phyloP scores from a whole-genome alignment of 2,888 invertebrate genomes.

The Clunio marinus region DNA sequence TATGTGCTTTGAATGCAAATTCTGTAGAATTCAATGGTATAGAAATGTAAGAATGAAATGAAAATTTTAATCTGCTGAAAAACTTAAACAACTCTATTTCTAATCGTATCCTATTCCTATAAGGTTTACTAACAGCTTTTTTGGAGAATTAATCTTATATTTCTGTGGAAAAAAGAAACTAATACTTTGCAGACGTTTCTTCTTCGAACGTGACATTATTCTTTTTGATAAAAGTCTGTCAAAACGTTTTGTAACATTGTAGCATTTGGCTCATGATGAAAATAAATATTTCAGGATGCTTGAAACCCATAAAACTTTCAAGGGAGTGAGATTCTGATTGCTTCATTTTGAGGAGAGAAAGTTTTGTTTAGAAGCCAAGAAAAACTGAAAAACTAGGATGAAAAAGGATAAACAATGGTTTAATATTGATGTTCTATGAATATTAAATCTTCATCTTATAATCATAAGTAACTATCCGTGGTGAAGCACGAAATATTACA shows the following conservation, averaged over 20 bases:
- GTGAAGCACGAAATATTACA: too few relatives aligned
- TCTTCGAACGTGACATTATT: constrained; percentile 19
- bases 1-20: not conserved
- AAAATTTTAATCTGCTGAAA: too few relatives aligned
- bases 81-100: not conserved
- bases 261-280: not conserved
- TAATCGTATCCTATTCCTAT: not conserved
- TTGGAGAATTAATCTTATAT: not conserved
- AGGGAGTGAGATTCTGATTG: constrained; percentile 3
- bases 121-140: not conserved
- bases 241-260: not conserved
- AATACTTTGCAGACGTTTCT: constrained; percentile 33
- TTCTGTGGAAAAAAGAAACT: constrained; percentile 16
- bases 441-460: too few relatives aligned
- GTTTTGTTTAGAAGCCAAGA: not conserved
- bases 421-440: not conserved
- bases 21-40: too few relatives aligned
- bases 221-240: not conserved
- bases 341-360: not conserved
- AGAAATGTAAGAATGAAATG: too few relatives aligned
- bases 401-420: too few relatives aligned
- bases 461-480: too few relatives aligned
- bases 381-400: not conserved
- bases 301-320: too few relatives aligned
- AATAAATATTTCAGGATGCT: not conserved